Conservation (phyloP, 2,113 vertebrate species). For the Desmodus rotundus region DNA sequence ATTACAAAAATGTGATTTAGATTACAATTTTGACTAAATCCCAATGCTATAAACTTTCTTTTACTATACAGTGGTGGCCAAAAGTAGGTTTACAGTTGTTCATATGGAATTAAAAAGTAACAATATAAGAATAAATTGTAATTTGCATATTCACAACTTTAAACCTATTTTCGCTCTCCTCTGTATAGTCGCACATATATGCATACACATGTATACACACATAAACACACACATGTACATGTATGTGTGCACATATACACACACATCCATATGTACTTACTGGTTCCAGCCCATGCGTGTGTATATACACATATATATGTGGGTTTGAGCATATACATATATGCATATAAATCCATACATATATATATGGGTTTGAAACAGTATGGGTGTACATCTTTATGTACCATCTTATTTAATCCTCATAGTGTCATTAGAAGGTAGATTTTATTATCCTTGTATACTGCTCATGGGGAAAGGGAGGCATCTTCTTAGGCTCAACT, state of each 20-base stretch:
- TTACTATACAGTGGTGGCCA: background rate
- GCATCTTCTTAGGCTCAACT: background rate
- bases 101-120: background rate
- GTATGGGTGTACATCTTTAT: background rate
- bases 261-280: too few species aligned
- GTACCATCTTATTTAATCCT: background rate
- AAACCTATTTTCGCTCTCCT: background rate
- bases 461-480: background rate
- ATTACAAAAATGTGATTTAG: background rate
- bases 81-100: background rate
- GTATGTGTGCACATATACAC: too few species aligned
- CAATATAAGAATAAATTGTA: background rate
- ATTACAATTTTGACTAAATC: background rate
- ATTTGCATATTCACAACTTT: background rate
- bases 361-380: background rate
- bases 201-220: background rate
- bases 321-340: background rate
- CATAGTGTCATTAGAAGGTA: background rate
- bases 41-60: background rate
- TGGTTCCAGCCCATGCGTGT: too few species aligned
- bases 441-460: background rate
- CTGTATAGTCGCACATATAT: background rate
- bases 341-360: too few species aligned
- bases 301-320: background rate
- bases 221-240: too few species aligned